These are phyloP conservation scores for Scarus forsteni DNA, from an alignment of 2,797 vertebrate genomes.

Conservation along the genomic window DNA sequence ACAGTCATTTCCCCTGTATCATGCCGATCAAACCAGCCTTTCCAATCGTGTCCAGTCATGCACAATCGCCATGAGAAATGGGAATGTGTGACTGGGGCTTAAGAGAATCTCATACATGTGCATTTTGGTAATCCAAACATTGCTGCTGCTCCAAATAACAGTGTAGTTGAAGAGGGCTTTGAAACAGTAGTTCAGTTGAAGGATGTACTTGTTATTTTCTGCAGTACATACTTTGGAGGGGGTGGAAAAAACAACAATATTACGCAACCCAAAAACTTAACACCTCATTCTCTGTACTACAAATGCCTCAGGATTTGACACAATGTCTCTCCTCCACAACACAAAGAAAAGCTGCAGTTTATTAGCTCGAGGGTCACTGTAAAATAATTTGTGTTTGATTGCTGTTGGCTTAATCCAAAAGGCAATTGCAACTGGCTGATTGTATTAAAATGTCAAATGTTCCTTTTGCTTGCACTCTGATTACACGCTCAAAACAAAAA, in stretches of 20 bases:
- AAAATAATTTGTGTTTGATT: neutral
- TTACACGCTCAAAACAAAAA: neutral
- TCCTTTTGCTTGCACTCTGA: neutral
- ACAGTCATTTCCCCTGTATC: too few relatives aligned
- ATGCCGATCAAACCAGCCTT: too few relatives aligned
- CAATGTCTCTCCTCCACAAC: constrained; percentile 14
- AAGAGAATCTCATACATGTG: neutral
- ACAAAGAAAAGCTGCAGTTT: constrained; percentile 18
- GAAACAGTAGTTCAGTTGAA: constrained; percentile 27
- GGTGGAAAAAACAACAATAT: constrained; percentile 71
- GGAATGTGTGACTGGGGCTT: too few relatives aligned
- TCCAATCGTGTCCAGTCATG: too few relatives aligned
- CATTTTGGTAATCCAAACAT: neutral
- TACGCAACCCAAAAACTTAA: constrained; percentile 69
- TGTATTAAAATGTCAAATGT: constrained; percentile 5
- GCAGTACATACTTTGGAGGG: constrained; percentile 51
- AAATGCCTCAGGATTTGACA: constrained; percentile 29
- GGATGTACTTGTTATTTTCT: constrained; percentile 48
- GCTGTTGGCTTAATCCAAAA: neutral
- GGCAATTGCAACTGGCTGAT: too few relatives aligned
- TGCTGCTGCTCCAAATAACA: constrained; percentile 8
- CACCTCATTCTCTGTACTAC: constrained; percentile 20
- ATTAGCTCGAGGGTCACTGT: neutral
- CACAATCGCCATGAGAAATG: too few relatives aligned
- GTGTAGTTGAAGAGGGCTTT: neutral